Evolutionary conservation across 2,797 vertebrate species (phyloP), one percentile per base, ranked within the genome.

Genomic region (Todus mexicanus): DNA sequence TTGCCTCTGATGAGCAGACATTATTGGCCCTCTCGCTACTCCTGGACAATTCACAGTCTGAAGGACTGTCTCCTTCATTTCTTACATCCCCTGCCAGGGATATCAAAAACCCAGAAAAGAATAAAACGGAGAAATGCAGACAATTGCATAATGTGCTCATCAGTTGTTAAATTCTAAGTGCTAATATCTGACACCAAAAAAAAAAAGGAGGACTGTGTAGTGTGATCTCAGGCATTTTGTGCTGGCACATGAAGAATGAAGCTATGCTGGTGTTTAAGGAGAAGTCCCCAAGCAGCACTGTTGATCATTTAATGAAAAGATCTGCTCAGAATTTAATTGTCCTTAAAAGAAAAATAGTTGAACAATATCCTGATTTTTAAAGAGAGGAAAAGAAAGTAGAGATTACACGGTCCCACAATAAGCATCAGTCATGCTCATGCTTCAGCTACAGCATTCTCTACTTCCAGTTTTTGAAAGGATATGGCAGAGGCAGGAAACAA

Each of bases 301-400:
- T 85, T 85, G 93, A 91, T 89, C 75, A 72, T 94, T 89, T 94
- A 94, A 90, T 78, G 87, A 90, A 94, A 93, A 92, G 71, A 86
- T 93, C 88, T 92, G 72, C 78, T 94, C 65, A 77, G 92, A 92
- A 83, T 93, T 80, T 94, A 95, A 90, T 92, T 94, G 65, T 75
- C 10, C 26, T 93, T 87, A 89, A 87, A 94, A 7, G 3, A 90
- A 84, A 92, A 83, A 90, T 87, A 92, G 84, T 87, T 59, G 57
- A 90, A 57, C 33, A 42, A 43, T 69, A 74, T 27, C 65, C n/a
- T 80, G 56, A 54, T 75, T 95, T 94, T 94, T 94, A 78, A 94
- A 83, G 84, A 85, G 82, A 85, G 43, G 40, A 53, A 69, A 80
- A 87, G 37, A 89, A 87, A 92, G 78, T 59, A 83, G 72, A 40